Percentiles rank a stretch among this genome's conserved stretches.
Conservation (phyloP, 2,888 invertebrate species). For the Opisthograptis luteolata region DNA sequence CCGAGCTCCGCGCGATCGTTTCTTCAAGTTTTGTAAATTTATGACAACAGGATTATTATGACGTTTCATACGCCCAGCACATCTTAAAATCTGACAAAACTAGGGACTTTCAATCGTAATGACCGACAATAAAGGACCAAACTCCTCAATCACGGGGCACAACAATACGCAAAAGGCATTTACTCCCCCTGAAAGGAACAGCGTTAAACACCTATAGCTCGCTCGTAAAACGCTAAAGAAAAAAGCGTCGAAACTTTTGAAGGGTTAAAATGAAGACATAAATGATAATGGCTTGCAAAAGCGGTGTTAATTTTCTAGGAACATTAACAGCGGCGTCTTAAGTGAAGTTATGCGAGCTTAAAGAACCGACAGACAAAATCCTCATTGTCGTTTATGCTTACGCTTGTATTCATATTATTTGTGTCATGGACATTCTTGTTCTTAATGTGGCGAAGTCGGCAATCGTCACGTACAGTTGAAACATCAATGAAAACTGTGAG, state of each 20-base stretch:
- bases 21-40: slow-evolving; percentile 51
- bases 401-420: slow-evolving; percentile 45
- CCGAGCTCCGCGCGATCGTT: slow-evolving; percentile 46
- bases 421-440: slow-evolving; percentile 56
- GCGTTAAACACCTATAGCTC: slow-evolving; percentile 35
- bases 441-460: slow-evolving; percentile 37
- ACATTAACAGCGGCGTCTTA: slow-evolving; percentile 67
- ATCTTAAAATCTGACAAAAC: slow-evolving; percentile 42
- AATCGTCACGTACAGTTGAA: slow-evolving; percentile 60
- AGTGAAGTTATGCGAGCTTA: slow-evolving; percentile 51
- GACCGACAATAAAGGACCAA: slow-evolving; percentile 25
- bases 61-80: slow-evolving; percentile 49
- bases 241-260: slow-evolving; percentile 46
- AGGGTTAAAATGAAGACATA: slow-evolving; percentile 67
- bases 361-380: slow-evolving; percentile 55
- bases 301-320: slow-evolving; percentile 66
- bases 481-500: slow-evolving; percentile 54
- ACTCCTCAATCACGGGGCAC: slow-evolving; percentile 26
- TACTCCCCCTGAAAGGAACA: slow-evolving; percentile 31
- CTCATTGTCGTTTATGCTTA: slow-evolving; percentile 53
- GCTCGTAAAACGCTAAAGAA: slow-evolving; percentile 45
- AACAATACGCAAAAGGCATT: slow-evolving; percentile 22
- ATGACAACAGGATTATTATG: slow-evolving; percentile 56
- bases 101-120: slow-evolving; percentile 35
- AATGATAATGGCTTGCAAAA: slow-evolving; percentile 62